These are phyloP conservation scores for Platypus cylindrus DNA, from an alignment of 2,888 invertebrate genomes.

Conservation along the genomic window DNA sequence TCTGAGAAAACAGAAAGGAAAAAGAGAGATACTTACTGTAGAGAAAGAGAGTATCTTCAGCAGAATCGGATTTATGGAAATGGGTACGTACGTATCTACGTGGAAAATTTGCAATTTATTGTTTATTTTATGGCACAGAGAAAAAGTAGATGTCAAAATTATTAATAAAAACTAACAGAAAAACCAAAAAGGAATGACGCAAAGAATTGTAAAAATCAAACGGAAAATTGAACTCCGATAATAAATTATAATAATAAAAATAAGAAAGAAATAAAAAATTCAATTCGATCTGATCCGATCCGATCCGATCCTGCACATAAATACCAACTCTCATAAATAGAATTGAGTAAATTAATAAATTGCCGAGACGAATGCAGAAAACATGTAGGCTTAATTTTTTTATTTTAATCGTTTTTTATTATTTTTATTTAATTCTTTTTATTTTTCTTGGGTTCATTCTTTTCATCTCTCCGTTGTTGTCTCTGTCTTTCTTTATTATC, in stretches of 20 bases:
- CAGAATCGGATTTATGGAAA: slow-evolving; percentile 5
- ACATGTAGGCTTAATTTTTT: slow-evolving; percentile 10
- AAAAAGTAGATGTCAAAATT: too few relatives aligned
- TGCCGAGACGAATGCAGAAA: slow-evolving; percentile 13
- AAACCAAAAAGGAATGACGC: too few relatives aligned
- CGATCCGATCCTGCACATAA: slow-evolving; percentile 7
- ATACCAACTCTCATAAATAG: slow-evolving; percentile 19
- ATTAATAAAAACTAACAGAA: too few relatives aligned
- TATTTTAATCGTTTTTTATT: slow-evolving; percentile 6
- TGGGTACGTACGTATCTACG: not conserved
- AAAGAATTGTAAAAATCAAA: too few relatives aligned
- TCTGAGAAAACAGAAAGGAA: too few relatives aligned
- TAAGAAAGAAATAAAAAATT: too few relatives aligned
- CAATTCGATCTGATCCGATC: not conserved
- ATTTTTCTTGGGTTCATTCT: not conserved
- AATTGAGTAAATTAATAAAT: slow-evolving; percentile 22
- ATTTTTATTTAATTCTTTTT: slow-evolving; percentile 2
- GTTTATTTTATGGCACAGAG: not conserved
- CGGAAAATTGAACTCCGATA: too few relatives aligned
- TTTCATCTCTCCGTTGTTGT: not conserved
- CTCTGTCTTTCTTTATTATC: too few relatives aligned
- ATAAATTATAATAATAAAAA: too few relatives aligned
- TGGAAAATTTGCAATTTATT: not conserved
- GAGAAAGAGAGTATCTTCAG: too few relatives aligned
- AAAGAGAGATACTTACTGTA: not conserved